Evolutionary conservation across 2,113 vertebrate genomes (phyloP), one percentile per base, ranked within the genome.

Genomic region (Fregata magnificens): DNA sequence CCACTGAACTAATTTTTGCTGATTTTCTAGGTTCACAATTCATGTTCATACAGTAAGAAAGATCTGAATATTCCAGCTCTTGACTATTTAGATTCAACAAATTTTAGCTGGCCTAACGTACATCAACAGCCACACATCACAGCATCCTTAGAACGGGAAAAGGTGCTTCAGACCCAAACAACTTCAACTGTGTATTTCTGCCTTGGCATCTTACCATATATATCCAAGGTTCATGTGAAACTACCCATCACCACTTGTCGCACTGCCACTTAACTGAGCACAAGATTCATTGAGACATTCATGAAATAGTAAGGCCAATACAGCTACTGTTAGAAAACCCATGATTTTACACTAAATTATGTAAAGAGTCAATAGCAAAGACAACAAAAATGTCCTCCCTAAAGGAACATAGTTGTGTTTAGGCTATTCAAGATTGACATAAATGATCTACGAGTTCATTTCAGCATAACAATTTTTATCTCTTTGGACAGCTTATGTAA

Each of bases 401-500:
- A 76, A 91, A 95, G 89, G 73, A 96, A 94, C 3, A 0, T 5
- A 62, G 55, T 5, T 61, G 42, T 34, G 61, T 74, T 95, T 81
- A 86, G 42, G 44, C 89, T 87, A 84, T 38, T 86, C 80, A 74
- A 20, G 61, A 59, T 3, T 73, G 86, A 89, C 65, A 84, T n/a
- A 95, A 96, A 56, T 3, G 2, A 86, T 67, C 65, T 67, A 36
- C 1, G 2, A 93, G 56, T 32, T 87, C 38, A 34, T 45, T 86
- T 91, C 89, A 79, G 73, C 65, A 16, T 10, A 84, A 79, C 31
- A 74, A 85, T 38, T 84, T 91, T 93, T 63, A 93, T 89, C 7
- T 74, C 28, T 93, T 95, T 79, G 61, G 94, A 91, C 93, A 91
- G 81, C 79, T 95, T 84, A 96, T 13, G 9, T 87, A 96, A 96